Conservation (phyloP, 2,888 invertebrate genomes). For the Luffia ferchaultella region DNA sequence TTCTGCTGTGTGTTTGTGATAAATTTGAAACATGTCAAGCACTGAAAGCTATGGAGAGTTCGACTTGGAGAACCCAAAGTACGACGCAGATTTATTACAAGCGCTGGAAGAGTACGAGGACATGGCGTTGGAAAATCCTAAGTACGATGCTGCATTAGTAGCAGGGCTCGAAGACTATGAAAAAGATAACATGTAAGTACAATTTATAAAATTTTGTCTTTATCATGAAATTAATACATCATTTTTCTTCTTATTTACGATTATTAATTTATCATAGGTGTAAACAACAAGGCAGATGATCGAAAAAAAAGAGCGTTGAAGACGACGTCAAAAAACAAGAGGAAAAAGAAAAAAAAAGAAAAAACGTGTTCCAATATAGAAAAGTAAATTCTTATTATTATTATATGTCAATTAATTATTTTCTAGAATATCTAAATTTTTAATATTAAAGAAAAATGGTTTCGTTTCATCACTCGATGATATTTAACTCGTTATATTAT, state of each 20-base stretch:
- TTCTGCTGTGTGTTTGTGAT: too few relatives aligned
- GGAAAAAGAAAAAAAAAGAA: neutral
- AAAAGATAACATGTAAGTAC: neutral
- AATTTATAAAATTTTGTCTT: neutral
- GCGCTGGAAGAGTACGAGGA: neutral
- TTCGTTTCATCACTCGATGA: too few relatives aligned
- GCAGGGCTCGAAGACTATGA: too few relatives aligned
- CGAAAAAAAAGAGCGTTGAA: neutral
- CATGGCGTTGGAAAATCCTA: too few relatives aligned
- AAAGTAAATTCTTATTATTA: too few relatives aligned
- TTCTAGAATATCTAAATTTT: too few relatives aligned
- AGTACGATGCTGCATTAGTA: too few relatives aligned
- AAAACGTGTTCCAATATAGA: neutral
- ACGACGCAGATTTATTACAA: neutral
- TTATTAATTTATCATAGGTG: neutral
- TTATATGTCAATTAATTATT: too few relatives aligned
- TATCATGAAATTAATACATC: neutral
- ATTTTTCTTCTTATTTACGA: neutral
- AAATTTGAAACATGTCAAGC: neutral
- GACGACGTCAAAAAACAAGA: neutral
- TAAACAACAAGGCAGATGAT: neutral
- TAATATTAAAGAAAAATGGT: too few relatives aligned
- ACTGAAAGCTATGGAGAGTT: neutral
- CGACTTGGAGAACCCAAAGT: neutral
- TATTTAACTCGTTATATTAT: too few relatives aligned